Base-by-base conservation (phyloP, 2,888 invertebrate genomes). In the Autographa gamma region DNA sequence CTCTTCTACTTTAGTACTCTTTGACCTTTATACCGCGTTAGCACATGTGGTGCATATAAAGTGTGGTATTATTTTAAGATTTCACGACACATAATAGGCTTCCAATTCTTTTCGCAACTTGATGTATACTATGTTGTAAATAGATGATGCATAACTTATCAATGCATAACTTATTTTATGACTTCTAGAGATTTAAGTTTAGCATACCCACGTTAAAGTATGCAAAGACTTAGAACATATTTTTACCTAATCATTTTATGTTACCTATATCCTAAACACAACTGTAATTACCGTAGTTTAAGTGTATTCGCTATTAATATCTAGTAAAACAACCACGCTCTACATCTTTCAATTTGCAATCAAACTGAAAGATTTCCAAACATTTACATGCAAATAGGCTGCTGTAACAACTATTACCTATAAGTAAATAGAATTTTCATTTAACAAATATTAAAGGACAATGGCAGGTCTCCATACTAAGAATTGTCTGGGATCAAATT, bases 311-410 rank as follows among this genome's bases (percentile, higher is more conserved):
- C 43, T 48, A n/a, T 14, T 16, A 2, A 6, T 16, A n/a, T 48
- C n/a, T 14, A 16, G n/a, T 0, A 14, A 16, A 48, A 7, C 6
- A 4, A 6, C 7, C n/a, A n/a, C 63, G 54, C 70, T 73, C 65
- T 69, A 66, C 41, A 70, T 77, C 60, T 71, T 66, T 73, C 38
- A 64, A 71, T 62, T 63, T 63, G 32, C 56, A 67, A 25, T 25
- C 67, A 58, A 77, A 73, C 81, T 67, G 48, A 68, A 68, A 70
- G 32, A 63, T 71, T 71, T 38, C 68, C 58, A 56, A 62, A 59
- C 58, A 69, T 13, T 68, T 69, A 58, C 48, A 68, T 60, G 56
- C 16, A 16, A 16, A 43, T 43, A 6, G 5, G 16, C 43, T 43
- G 16, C 16, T 1, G 14, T 16, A 16, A 14, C 14, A 43, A 16